Percentiles rank a stretch among this genome's conserved stretches.
Conservation (phyloP, 2,888 invertebrate species). For the Plebejus melissa region DNA sequence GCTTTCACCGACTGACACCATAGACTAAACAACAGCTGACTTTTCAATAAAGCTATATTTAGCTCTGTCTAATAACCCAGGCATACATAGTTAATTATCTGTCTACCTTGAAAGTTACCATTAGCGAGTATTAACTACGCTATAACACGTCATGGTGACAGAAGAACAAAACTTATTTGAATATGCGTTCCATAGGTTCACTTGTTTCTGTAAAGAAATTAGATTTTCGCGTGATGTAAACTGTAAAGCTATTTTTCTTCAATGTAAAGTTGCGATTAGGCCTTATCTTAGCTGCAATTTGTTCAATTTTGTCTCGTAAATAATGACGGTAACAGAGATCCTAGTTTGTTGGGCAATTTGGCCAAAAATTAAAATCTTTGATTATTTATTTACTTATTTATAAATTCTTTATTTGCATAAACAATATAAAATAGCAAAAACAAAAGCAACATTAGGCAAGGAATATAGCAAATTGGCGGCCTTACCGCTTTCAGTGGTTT, state of each 20-base stretch:
- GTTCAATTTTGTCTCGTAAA: neutral
- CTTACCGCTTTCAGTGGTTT: no score
- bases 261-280: neutral
- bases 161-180: neutral
- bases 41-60: neutral
- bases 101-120: constrained; percentile 4
- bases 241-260: neutral
- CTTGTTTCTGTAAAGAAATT: neutral
- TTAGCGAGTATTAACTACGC: neutral
- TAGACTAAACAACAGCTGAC: constrained; percentile 10
- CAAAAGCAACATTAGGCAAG: no score
- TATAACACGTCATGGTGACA: neutral
- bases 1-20: constrained; percentile 12
- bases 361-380: no score
- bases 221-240: neutral
- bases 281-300: neutral
- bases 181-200: neutral
- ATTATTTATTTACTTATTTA: no score
- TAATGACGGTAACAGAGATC: neutral
- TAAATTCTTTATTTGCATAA: no score
- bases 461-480: no score
- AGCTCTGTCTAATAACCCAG: neutral
- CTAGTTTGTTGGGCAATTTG: no score
- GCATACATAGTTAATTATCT: neutral
- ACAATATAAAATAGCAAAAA: no score